Base-by-base conservation (phyloP, 2,888 invertebrate genomes). In the Drosophila mulleri region DNA sequence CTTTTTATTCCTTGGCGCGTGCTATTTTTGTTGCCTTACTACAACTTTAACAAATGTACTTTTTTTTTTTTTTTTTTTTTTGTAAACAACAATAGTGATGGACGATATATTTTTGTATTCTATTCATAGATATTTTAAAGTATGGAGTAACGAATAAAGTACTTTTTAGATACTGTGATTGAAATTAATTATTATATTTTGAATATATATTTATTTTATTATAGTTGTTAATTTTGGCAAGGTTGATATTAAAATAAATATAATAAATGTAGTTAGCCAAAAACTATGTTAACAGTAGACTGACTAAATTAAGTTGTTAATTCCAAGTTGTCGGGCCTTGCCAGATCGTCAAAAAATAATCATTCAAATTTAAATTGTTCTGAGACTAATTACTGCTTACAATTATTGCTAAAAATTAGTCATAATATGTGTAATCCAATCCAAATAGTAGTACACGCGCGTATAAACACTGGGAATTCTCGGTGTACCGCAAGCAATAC, bases 391-490 rank as follows among this genome's bases (percentile, higher is more conserved):
- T 26, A 18, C 3, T 18, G 37, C 18, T 45, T 26, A 26, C 3
- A 16, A 29, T 32, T n/a, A 48, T 47, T 63, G 37, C 16, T 67
- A 39, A 32, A 48, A 59, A 3, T 66, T 69, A 2, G 52, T n/a
- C 14, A 86, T 72, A 32, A 45, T 72, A 29, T 53, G 26, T 16
- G 20, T 65, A n/a, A 90, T 90, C 91, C 91, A 91, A 70, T 83
- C 77, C 42, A 90, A 53, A 65, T 88, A 91, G 20, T 70, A 67
- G 57, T 77, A 78, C 0, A 91, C 91, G 0, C 88, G 77, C 0
- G 89, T 91, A 62, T 91, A 91, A 35, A 91, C 61, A 45, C 90
- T 88, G 8, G 91, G 90, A 26, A 90, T 78, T 50, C 80, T 82
- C 0, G 90, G 83, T n/a, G 78, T 76, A 0, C 84, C 91, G 42